Evolutionary conservation across 2,888 invertebrate genomes (phyloP), one percentile per base, ranked within the genome.

Genomic region (Galerucella nymphaeae): DNA sequence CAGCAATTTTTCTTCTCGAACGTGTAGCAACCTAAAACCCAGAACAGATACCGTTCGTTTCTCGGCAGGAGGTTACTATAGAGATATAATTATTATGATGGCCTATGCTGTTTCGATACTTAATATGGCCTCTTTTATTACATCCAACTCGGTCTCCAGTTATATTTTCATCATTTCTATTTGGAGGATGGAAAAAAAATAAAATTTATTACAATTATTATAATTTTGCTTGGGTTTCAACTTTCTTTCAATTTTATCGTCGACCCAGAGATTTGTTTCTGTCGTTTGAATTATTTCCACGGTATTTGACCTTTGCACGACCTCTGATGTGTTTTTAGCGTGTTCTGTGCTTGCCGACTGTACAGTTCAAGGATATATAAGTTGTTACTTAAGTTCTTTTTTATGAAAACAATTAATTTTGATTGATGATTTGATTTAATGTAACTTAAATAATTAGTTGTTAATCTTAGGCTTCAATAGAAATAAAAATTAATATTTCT

Each of bases 81-180:
- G 76, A 75, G 76, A 76, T 76, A 73, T 71, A 2, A 23, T 23
- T n/a, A n/a, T n/a, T n/a, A n/a, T n/a, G n/a, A 68, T 69, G 66
- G 74, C 61, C 69, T 61, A 58, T 58, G 66, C 23, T 57, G 58
- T 72, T 55, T 71, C 71, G 72, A 75, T 66, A 75, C 76, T 78
- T 80, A 80, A 79, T 80, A 78, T 76, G 75, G 79, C 76, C 73
- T 73, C 77, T 78, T 80, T 80, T 80, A 80, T 80, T 80, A 78
- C 80, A 76, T 78, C 78, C 79, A 75, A 77, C 77, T 78, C 72
- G 67, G 66, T 69, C 61, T 61, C 66, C 57, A 66, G 6, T 45
- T 23, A 14, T 69, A 70, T 74, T 74, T 72, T 59, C n/a, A 72
- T 67, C 73, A 69, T 68, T 75, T 71, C 58, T 64, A 42, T 62